Base-by-base conservation (phyloP, 2,888 invertebrate genomes). In the Aleiodes leptofemur region DNA sequence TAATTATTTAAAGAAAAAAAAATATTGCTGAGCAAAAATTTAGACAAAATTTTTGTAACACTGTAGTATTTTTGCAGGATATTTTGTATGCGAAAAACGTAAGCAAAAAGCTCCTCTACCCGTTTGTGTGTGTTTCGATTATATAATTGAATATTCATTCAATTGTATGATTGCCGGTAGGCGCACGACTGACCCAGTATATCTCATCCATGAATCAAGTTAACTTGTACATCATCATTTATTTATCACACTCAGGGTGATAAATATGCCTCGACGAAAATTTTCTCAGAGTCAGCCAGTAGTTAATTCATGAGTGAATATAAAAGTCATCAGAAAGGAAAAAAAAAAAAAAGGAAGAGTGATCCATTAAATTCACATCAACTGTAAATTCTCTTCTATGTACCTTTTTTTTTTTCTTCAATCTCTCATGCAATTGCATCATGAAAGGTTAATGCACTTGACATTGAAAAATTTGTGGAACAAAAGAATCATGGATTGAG, bases 61-160 rank as follows among this genome's bases (percentile, higher is more conserved):
- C 23, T 23, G 23, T 2, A 23, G 23, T 23, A 23, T 23, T 23
- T 23, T 23, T 23, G 5, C n/a, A 55, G 11, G 3, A 64, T 64
- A 64, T 64, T 64, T 64, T 23, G 64, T 23, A 48, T 48, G 64
- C 48, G 7, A 64, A 64, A 14, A 64, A 14, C 14, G 64, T 43
- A 48, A 64, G 43, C 9, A 64, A 29, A 50, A 50, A 66, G 68
- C 68, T n/a, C 68, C n/a, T 29, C 14, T 68, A 51, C 13, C 13
- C 31, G 68, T 68, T 50, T 68, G 50, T 51, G 31, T 83, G 50
- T 51, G 31, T 83, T 87, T 87, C 86, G 86, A 88, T 87, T 86
- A 86, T 86, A 85, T 86, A 87, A 87, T 88, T 88, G 87, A 88
- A 88, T 88, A 88, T 88, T 87, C 87, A 83, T 51, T 85, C 87